These are phyloP conservation scores for Cariama cristata DNA, from an alignment of 2,113 vertebrate genomes.

Conservation along the genomic window DNA sequence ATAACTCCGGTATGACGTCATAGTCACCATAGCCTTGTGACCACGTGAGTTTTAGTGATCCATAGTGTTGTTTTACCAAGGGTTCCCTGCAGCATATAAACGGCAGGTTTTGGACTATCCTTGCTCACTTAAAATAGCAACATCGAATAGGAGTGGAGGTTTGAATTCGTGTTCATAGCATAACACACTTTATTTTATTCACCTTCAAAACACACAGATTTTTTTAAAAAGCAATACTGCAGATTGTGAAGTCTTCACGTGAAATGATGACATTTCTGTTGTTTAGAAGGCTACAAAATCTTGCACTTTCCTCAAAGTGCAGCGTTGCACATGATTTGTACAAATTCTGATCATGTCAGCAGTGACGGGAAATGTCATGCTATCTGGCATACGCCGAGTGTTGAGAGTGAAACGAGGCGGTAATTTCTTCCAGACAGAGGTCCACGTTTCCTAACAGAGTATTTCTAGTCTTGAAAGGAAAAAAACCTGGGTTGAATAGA, in stretches of 20 bases:
- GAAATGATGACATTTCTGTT: background rate
- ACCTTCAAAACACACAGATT: background rate
- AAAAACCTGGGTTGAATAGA: background rate
- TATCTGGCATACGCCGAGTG: background rate
- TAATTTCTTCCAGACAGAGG: background rate
- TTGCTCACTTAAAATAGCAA: background rate
- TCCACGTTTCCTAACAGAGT: background rate
- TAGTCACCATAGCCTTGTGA: background rate
- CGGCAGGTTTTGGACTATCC: background rate
- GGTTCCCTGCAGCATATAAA: background rate
- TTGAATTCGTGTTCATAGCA: background rate
- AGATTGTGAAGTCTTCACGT: background rate
- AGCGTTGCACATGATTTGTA: background rate
- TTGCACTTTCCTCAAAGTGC: background rate
- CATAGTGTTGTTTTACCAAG: background rate
- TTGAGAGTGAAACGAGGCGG: background rate
- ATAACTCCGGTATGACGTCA: background rate
- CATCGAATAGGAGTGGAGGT: background rate
- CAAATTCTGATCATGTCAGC: background rate
- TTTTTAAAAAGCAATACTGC: background rate
- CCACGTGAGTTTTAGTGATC: background rate
- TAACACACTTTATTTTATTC: background rate
- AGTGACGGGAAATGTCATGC: background rate
- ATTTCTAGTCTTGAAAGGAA: background rate
- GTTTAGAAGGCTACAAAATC: background rate